Conservation (phyloP, 2,888 invertebrate genomes). For the Rutpela maculata region DNA sequence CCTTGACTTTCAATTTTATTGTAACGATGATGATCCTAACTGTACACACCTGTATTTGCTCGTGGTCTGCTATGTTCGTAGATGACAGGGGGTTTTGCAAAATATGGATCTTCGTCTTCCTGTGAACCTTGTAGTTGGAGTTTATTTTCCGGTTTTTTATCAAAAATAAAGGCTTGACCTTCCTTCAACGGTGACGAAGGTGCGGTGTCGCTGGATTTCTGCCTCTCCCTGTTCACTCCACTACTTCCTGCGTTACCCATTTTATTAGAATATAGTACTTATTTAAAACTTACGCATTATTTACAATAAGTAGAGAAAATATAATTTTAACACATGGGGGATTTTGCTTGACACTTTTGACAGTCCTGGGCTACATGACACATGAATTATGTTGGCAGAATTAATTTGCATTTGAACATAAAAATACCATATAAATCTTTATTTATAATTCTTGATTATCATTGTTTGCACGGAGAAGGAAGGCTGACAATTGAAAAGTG, state of each 20-base stretch:
- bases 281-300: conserved; percentile 39
- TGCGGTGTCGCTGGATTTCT: conserved; percentile 80
- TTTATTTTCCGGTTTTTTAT: conserved; percentile 85
- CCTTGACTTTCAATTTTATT: not conserved
- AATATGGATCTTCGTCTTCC: conserved; percentile 88
- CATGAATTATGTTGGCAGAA: conserved; percentile 25
- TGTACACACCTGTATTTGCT: conserved; percentile 78
- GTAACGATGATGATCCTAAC: not conserved
- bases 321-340: conserved; percentile 34
- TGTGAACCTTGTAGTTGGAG: conserved; percentile 80
- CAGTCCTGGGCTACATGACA: conserved; percentile 7
- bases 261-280: conserved; percentile 47
- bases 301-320: conserved; percentile 10
- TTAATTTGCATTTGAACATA: not conserved
- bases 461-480: no score
- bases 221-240: conserved; percentile 85
- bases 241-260: conserved; percentile 90
- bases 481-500: no score
- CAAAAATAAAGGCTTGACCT: conserved; percentile 90
- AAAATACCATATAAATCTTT: no score
- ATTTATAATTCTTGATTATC: no score
- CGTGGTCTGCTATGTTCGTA: conserved; percentile 78
- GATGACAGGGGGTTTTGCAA: conserved; percentile 78
- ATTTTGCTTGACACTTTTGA: conserved; percentile 15
- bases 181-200: conserved; percentile 81